These are phyloP conservation scores for Ariolimax columbianus DNA, from an alignment of 2,888 invertebrate genomes.

Conservation along the genomic window DNA sequence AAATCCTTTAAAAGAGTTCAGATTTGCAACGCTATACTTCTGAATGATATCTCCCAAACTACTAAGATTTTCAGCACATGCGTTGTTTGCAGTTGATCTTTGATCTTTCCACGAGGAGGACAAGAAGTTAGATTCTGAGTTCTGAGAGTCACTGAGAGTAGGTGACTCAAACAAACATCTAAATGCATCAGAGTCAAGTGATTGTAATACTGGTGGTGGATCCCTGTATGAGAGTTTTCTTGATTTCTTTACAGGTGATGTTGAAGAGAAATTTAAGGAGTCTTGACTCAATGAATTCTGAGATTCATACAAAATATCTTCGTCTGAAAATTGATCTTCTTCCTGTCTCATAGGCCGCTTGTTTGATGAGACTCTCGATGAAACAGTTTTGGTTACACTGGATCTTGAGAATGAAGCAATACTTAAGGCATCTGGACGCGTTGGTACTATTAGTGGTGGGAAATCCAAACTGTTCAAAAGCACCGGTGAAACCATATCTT, in stretches of 20 bases:
- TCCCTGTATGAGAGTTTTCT: slow-evolving; percentile 23
- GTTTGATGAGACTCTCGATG: not conserved
- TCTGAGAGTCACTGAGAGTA: slow-evolving; percentile 32
- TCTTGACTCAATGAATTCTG: slow-evolving; percentile 4
- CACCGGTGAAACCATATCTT: not conserved
- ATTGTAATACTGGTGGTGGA: slow-evolving; percentile 15
- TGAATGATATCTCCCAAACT: slow-evolving; percentile 36
- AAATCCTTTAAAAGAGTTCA: slow-evolving; percentile 32
- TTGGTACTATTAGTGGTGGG: not conserved
- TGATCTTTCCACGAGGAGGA: not conserved
- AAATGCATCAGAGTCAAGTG: slow-evolving; percentile 26
- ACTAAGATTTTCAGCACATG: not conserved
- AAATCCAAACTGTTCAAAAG: slow-evolving; percentile 25
- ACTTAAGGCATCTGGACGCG: not conserved
- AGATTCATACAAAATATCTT: slow-evolving; percentile 11
- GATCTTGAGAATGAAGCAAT: not conserved
- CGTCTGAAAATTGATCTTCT: not conserved
- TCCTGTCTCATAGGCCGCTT: slow-evolving; percentile 10
- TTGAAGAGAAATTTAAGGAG: not conserved
- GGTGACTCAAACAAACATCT: slow-evolving; percentile 26
- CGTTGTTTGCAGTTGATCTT: not conserved
- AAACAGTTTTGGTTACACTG: not conserved
- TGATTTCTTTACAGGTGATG: slow-evolving; percentile 26
- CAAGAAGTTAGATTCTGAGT: slow-evolving; percentile 1
- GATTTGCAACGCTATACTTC: slow-evolving; percentile 13